phyloP scores from a whole-genome alignment of 2,797 vertebrate species.

The Acrossocheilus fasciatus region DNA sequence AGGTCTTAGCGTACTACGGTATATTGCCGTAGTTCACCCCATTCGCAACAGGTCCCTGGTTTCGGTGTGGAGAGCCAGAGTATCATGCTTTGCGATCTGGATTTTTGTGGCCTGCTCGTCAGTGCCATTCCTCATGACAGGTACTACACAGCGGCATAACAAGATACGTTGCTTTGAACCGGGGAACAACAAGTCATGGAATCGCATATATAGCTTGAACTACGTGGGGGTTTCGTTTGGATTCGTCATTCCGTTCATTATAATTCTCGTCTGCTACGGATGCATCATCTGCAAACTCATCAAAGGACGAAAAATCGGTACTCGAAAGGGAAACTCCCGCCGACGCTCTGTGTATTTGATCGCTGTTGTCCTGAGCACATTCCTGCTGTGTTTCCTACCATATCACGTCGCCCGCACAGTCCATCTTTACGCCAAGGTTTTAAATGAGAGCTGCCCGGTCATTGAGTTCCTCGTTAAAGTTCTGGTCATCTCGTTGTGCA shows the following conservation, averaged over 20 bases:
- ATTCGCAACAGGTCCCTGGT: conserved; percentile 40
- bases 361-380: conserved; percentile 68
- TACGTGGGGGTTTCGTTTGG: conserved; percentile 71
- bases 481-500: conserved; percentile 72
- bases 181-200: conserved; percentile 51
- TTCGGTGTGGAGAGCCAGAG: conserved; percentile 50
- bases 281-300: conserved; percentile 59
- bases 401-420: conserved; percentile 72
- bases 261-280: conserved; percentile 72
- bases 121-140: conserved; percentile 67
- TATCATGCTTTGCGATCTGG: conserved; percentile 70
- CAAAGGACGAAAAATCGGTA: accelerated
- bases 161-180: conserved; percentile 74
- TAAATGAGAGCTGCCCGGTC: conserved; percentile 22
- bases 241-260: conserved; percentile 75
- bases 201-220: conserved; percentile 69
- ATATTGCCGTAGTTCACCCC: conserved; percentile 69
- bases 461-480: conserved; percentile 59
- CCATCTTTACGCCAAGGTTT: conserved; percentile 69
- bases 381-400: conserved; percentile 78
- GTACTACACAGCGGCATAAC: background rate
- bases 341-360: conserved; percentile 66
- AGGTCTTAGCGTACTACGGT: conserved; percentile 74
- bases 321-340: accelerated
- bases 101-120: conserved; percentile 69